A percentile compares a stretch with the other conserved stretches of the same genome.
Conservation (phyloP, 30 jellyfish, hydroid and myxozoan genomes). For the Pelagia noctiluca region DNA sequence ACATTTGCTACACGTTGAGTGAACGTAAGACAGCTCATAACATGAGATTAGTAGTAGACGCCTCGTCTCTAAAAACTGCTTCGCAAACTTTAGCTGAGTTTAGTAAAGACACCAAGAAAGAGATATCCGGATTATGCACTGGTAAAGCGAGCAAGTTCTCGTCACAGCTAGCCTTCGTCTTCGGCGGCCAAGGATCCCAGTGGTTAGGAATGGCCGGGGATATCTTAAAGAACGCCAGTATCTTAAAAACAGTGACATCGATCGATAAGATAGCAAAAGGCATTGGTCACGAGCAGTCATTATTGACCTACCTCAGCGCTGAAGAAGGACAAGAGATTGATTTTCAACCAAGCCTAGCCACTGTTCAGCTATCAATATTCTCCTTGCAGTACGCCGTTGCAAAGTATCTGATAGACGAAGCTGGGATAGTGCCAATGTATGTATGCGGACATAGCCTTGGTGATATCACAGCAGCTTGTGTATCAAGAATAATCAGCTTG, state of each 20-base stretch:
- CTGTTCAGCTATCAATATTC: conserved; percentile 40
- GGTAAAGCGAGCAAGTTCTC: conserved; percentile 16
- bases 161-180: conserved; percentile 43
- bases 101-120: conserved; percentile 7
- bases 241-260: neutral
- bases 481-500: too few relatives aligned
- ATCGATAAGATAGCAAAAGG: conserved; percentile 19
- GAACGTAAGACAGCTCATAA: conserved; percentile 52
- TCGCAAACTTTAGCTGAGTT: neutral
- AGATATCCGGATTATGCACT: conserved; percentile 19
- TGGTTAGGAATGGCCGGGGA: too few relatives aligned
- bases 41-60: conserved; percentile 24
- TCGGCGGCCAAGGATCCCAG: conserved; percentile 68
- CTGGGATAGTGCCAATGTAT: conserved; percentile 27
- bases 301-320: neutral
- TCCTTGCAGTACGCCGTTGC: conserved; percentile 53
- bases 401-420: conserved; percentile 17
- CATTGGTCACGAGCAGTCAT: conserved; percentile 12
- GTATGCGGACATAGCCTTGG: too few relatives aligned
- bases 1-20: conserved; percentile 50
- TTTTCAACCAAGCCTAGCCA: neutral
- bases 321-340: neutral
- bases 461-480: too few relatives aligned
- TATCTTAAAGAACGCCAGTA: neutral
- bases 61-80: neutral